Base-by-base conservation (phyloP, 2,888 invertebrate genomes). In the Lepidochitona cinerea region DNA sequence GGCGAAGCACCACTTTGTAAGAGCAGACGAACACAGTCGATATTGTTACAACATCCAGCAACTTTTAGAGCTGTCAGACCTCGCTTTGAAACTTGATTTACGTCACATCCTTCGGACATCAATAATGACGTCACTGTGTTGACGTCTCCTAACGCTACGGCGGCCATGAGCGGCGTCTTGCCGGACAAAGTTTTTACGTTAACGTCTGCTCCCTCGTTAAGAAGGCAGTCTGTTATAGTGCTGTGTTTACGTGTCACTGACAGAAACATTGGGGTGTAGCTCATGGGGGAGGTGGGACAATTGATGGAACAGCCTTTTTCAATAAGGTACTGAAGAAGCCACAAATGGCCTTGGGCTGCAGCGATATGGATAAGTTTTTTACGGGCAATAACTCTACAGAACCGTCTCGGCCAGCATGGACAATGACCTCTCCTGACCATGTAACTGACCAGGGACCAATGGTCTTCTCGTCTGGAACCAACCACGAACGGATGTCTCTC, bases 361-460 rank as follows among this genome's bases (percentile, higher is more conserved):
- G 59, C 59, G 18, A 59, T 59, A 26, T 59, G 59, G 32, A 59
- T 32, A 14, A 59, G 59, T 29, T 26, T 59, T 26, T 59, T 59
- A 14, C 32, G 1, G 59, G 59, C 59, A 2, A 32, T 59, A 23
- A 59, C 59, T 26, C 29, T 59, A 59, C 59, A 59, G 7, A 26
- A 59, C 3, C 59, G 5, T 29, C 59, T 59, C 12, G 59, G 59
- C 59, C 59, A 59, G 32, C 59, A 59, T 9, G 59, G 59, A 59
- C 59, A 59, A 32, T 59, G 59, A 29, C 59, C 59, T 59, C 32
- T 59, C 26, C 59, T 1, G 4, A 59, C 29, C 59, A 59, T 59
- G 59, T 59, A 59, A 26, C 59, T 59, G 59, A 59, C 59, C 32
- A 59, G 59, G 14, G 59, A 59, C 59, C 59, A 59, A 59, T 59